Conservation (phyloP, 2,113 vertebrate genomes). For the Blennius ocellaris region DNA sequence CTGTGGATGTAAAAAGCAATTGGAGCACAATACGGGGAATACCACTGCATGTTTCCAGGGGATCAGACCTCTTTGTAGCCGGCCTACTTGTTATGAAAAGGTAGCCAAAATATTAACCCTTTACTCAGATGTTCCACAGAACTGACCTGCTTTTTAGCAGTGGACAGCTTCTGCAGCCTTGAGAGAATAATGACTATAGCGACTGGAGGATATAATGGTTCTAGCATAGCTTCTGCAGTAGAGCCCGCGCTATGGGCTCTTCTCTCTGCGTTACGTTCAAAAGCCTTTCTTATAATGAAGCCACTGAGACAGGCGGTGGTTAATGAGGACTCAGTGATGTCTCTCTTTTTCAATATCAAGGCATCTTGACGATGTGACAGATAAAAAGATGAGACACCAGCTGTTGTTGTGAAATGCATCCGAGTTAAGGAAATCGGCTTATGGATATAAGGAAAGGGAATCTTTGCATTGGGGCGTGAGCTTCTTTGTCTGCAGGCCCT, state of each 20-base stretch:
- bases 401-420: constrained; percentile 28
- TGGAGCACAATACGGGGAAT: not conserved
- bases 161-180: constrained; percentile 56
- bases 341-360: constrained; percentile 24
- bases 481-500: constrained; percentile 41
- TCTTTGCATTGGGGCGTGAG: constrained; percentile 42
- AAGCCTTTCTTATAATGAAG: constrained; percentile 68
- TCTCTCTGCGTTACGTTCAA: constrained; percentile 69
- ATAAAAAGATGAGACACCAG: constrained; percentile 55
- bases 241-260: constrained; percentile 44
- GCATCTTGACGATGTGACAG: constrained; percentile 55
- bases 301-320: constrained; percentile 56
- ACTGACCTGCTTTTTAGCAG: constrained; percentile 43
- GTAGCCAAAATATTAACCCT: constrained; percentile 49
- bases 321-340: constrained; percentile 41
- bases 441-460: constrained; percentile 38
- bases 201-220: constrained; percentile 76
- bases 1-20: not conserved
- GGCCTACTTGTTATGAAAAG: constrained; percentile 46
- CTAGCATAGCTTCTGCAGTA: constrained; percentile 75
- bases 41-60: constrained; percentile 31
- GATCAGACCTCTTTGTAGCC: constrained; percentile 21
- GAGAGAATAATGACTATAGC: constrained; percentile 76
- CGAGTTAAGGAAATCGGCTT: constrained; percentile 23
- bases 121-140: constrained; percentile 56